Conservation (phyloP, 2,113 vertebrate species). For the Plecotus auritus region DNA sequence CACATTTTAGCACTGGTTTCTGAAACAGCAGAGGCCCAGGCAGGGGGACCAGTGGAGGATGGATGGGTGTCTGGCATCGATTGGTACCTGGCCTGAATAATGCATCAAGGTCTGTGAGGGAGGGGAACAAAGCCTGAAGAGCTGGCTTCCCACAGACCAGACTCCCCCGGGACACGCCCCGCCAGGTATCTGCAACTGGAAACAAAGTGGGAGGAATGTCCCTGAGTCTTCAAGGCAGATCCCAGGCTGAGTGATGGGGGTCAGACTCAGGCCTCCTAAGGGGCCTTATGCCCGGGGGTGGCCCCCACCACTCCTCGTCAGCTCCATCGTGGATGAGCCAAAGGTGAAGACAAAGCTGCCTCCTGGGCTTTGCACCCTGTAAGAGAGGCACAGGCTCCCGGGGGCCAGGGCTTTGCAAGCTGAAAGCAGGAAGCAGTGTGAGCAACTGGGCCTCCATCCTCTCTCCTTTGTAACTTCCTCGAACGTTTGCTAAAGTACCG, state of each 20-base stretch:
- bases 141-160: conserved; percentile 19
- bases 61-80: conserved; percentile 27
- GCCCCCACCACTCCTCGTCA: rapidly evolving
- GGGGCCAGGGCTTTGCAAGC: not conserved
- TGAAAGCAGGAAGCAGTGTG: not conserved
- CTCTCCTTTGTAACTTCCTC: not conserved
- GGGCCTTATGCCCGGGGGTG: rapidly evolving
- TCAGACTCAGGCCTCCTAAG: rapidly evolving
- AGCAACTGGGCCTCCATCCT: not conserved
- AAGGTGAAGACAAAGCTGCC: no score
- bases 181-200: conserved; percentile 11
- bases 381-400: not conserved
- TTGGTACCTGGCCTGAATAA: conserved; percentile 41
- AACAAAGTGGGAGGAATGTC: not conserved
- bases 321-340: not conserved
- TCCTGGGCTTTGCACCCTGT: not conserved
- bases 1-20: not conserved
- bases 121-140: not conserved
- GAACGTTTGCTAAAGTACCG: rapidly evolving
- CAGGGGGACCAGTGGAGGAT: not conserved
- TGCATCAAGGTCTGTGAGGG: conserved; percentile 43
- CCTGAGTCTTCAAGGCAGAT: not conserved
- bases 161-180: conserved; percentile 9
- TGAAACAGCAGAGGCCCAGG: not conserved
- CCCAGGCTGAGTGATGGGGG: not conserved